Base-by-base conservation (phyloP, 1,140 invertebrate genomes). In the Harlomillsia oculata region DNA sequence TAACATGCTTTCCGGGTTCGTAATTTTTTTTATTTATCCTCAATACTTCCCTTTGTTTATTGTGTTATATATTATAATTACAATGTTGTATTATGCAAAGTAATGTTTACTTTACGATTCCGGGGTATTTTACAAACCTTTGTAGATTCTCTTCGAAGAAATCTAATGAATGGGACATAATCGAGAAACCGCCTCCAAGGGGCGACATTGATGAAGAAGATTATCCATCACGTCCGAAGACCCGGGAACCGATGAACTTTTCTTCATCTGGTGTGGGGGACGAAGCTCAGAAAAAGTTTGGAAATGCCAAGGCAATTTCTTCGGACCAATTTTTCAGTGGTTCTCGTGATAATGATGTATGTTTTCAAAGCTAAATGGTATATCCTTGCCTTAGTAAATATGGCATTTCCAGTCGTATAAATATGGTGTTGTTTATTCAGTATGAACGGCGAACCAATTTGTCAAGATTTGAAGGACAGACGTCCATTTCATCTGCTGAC, bases 321-420 rank as follows among this genome's bases (percentile, higher is more conserved):
- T 98, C 95, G 0, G 90, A 95, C 69, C 92, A 97, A 75, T 97
- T 83, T 74, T 96, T 96, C 71, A 83, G 82, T 3, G 84, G 87
- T 60, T 78, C 78, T 62, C 71, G 75, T 59, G 81, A 82, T 68
- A 75, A 75, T 63, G 84, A 87, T 66, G 77, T 79, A 69, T 71
- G 69, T 68, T 40, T 45, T 25, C n/a, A n/a, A n/a, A n/a, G n/a
- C n/a, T n/a, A n/a, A n/a, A n/a, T n/a, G n/a, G n/a, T n/a, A n/a
- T n/a, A n/a, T n/a, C n/a, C n/a, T n/a, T n/a, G n/a, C n/a, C n/a
- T n/a, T n/a, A n/a, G n/a, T n/a, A n/a, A n/a, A n/a, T n/a, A n/a
- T n/a, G n/a, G n/a, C n/a, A n/a, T n/a, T n/a, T n/a, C n/a, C n/a
- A n/a, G n/a, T n/a, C n/a, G n/a, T n/a, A n/a, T 49, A 46, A 3